These are phyloP conservation scores for Trichomycterus rosablanca DNA, from an alignment of 2,113 vertebrate species.

Conservation along the genomic window DNA sequence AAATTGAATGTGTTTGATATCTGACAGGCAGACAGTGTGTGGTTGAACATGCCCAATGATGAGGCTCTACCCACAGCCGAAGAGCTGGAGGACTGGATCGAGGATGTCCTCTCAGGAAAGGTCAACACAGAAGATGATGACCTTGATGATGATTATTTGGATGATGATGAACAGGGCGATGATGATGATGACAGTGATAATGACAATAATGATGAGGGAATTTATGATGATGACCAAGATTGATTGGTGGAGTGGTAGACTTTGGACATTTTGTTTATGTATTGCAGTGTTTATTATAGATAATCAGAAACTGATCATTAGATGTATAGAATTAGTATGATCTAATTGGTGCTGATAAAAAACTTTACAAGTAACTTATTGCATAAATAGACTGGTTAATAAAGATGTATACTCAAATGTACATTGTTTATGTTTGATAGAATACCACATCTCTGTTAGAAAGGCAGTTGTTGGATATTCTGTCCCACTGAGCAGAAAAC, in stretches of 20 bases:
- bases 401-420: background rate
- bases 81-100: constrained; percentile 96
- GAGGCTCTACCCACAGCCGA: constrained; percentile 85
- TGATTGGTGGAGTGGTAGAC: constrained; percentile 3
- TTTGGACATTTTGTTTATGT: too few relatives aligned
- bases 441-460: background rate
- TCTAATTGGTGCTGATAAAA: constrained; percentile 16
- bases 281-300: too few relatives aligned
- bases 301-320: too few relatives aligned
- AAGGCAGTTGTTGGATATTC: too few relatives aligned
- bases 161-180: constrained; percentile 49
- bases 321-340: too few relatives aligned
- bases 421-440: background rate
- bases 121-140: constrained; percentile 95
- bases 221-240: constrained; percentile 46
- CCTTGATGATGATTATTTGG: constrained; percentile 48
- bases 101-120: constrained; percentile 92
- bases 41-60: constrained; percentile 90
- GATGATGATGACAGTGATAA: constrained; percentile 44
- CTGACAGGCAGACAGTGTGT: constrained; percentile 89
- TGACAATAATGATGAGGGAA: constrained; percentile 61
- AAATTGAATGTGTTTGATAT: background rate
- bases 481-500: too few relatives aligned
- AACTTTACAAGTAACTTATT: background rate
- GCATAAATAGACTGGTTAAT: background rate